Evolutionary conservation across 2,888 invertebrate genomes (phyloP), one percentile per base, ranked within the genome.

Genomic region (Argynnis bischoffii): DNA sequence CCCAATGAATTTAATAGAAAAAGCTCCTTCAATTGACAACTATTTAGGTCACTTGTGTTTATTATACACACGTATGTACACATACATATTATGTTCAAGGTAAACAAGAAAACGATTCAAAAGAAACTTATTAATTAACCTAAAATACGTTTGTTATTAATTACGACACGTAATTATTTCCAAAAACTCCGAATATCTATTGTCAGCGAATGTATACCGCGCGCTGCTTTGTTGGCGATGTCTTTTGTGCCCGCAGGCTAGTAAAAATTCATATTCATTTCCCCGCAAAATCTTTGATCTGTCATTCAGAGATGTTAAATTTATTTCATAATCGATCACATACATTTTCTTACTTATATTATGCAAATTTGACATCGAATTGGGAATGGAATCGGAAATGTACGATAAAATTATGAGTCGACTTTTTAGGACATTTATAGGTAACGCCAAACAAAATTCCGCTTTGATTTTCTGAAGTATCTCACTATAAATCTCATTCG

Each of bases 31-130:
- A 83, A 85, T 85, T 83, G 80, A 56, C 61, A 78, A 77, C 75
- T 80, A 87, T 87, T 85, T 85, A 72, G 85, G 84, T 84, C 87
- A 83, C 53, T 64, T 5, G 8, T 54, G 35, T 50, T 35, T n/a
- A 48, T 11, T 48, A n/a, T n/a, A 48, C 47, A 59, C 26, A 59
- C 35, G 35, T 16, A 48, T 11, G 6, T 31, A 26, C 31, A 48
- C 26, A 59, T 26, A 26, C 15, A 13, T 18, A 26, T 26, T 26
- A 57, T 47, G 6, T 15, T 1, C 4, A 47, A 21, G 15, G 15
- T 21, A 57, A 21, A n/a, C 26, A 26, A 21, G 11, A 47, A 15
- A 47, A 4, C 14, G 8, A 3, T 57, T 57, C 2, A 59, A 26
- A 26, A 59, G n/a, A 31, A 48, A 26, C 0, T 53, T 51, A 41